phyloP scores from a whole-genome alignment of 2,797 vertebrate species.

The Premnoplex brunnescens region DNA sequence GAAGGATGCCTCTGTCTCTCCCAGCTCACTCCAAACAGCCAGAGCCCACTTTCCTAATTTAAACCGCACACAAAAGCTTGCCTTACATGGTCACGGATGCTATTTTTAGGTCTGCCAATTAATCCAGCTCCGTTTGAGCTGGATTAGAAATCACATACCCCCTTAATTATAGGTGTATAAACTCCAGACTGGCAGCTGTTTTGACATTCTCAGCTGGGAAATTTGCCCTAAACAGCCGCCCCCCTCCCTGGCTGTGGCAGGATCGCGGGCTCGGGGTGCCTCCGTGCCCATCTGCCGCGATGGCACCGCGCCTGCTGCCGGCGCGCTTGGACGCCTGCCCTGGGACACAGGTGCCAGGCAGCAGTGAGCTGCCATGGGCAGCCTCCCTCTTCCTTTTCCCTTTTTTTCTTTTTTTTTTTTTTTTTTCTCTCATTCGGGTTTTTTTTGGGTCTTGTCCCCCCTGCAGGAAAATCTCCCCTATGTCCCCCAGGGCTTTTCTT shows the following conservation, averaged over 20 bases:
- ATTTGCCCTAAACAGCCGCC: conserved; percentile 58
- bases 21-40: background rate
- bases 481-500: background rate
- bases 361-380: background rate
- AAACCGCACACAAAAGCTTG: conserved; percentile 30
- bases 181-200: conserved; percentile 69
- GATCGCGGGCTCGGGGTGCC: background rate
- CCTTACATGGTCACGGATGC: conserved; percentile 59
- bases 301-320: conserved; percentile 39
- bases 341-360: conserved; percentile 67
- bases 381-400: background rate
- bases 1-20: background rate
- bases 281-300: conserved; percentile 59
- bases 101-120: conserved; percentile 70
- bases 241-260: background rate
- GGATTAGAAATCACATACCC: conserved; percentile 70
- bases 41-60: conserved; percentile 52
- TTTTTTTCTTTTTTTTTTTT: rapidly evolving
- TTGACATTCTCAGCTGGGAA: conserved; percentile 70
- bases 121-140: conserved; percentile 67
- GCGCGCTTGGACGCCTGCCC: conserved; percentile 56
- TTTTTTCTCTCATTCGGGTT: too few relatives aligned
- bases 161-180: conserved; percentile 73
- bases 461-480: background rate
- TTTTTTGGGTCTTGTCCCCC: rapidly evolving